Conservation (phyloP, 2,113 vertebrate species). For the Gobius niger region DNA sequence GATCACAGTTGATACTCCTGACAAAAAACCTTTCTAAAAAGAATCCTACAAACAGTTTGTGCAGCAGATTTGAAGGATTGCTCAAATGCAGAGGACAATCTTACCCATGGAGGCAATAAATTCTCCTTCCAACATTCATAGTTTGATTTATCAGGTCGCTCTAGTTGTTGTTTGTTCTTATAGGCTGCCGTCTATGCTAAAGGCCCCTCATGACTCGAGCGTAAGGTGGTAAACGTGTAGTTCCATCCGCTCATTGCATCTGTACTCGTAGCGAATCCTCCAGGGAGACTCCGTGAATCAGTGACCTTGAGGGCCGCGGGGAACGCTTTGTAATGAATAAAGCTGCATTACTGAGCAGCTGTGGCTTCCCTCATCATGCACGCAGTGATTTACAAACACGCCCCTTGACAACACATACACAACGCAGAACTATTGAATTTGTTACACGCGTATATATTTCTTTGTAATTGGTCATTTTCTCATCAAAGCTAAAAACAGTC, state of each 20-base stretch:
- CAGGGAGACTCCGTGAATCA: constrained; percentile 11
- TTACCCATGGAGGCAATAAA: too few species aligned
- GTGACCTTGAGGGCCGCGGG: constrained; percentile 36
- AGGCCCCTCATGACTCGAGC: constrained; percentile 4
- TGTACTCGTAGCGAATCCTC: neutral
- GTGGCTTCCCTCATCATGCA: constrained; percentile 40
- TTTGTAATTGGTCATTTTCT: too few species aligned
- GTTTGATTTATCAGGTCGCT: neutral
- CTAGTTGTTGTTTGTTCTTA: neutral
- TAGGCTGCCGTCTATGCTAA: neutral
- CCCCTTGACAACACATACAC: neutral
- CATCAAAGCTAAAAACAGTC: too few species aligned
- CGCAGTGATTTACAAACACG: constrained; percentile 4
- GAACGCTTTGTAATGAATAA: constrained; percentile 14
- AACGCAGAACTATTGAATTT: neutral
- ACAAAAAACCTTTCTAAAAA: too few species aligned
- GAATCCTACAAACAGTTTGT: too few species aligned
- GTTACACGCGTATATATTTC: too few species aligned
- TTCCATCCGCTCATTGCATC: constrained; percentile 21
- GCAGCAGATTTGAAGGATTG: too few species aligned
- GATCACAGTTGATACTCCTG: too few species aligned
- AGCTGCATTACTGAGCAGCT: constrained; percentile 14
- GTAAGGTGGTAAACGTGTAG: constrained; percentile 2
- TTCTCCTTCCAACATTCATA: too few species aligned
- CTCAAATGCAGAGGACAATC: too few species aligned